These are phyloP conservation scores for Limnephilus lunatus DNA, from an alignment of 2,888 invertebrate genomes.

Conservation along the genomic window DNA sequence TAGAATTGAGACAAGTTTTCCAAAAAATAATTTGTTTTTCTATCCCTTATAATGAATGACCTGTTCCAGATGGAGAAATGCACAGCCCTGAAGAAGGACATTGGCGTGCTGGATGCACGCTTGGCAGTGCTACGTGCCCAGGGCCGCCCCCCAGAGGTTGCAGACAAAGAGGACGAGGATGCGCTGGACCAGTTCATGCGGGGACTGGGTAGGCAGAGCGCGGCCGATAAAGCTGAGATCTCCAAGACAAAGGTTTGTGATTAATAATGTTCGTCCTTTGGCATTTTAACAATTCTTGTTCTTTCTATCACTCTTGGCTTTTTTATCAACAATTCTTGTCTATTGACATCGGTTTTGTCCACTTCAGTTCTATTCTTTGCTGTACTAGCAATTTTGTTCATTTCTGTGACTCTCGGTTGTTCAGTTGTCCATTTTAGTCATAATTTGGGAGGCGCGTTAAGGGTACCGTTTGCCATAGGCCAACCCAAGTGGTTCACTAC, in stretches of 20 bases:
- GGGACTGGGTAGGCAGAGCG: constrained; percentile 78
- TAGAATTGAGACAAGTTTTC: not conserved
- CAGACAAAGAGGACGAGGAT: constrained; percentile 77
- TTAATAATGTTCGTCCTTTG: not conserved
- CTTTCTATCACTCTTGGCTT: not conserved
- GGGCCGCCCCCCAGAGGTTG: constrained; percentile 69
- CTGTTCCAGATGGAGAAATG: constrained; percentile 81
- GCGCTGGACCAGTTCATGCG: constrained; percentile 92
- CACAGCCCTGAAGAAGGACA: constrained; percentile 77
- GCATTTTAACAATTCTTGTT: not conserved
- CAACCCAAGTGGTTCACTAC: too few species aligned
- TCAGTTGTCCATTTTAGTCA: too few species aligned
- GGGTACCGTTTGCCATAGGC: too few species aligned
- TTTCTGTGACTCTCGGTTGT: not conserved
- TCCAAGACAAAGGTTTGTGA: constrained; percentile 75
- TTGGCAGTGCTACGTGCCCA: constrained; percentile 72
- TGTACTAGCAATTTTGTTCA: not conserved
- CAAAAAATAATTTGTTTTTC: not conserved
- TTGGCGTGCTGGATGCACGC: constrained; percentile 72
- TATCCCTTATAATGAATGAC: not conserved
- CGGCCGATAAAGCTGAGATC: constrained; percentile 82
- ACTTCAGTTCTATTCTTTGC: not conserved
- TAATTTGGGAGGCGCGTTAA: too few species aligned
- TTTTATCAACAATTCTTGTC: not conserved
- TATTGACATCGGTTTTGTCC: not conserved